Conservation (phyloP, 2,113 vertebrate genomes). For the Scatophagus argus region DNA sequence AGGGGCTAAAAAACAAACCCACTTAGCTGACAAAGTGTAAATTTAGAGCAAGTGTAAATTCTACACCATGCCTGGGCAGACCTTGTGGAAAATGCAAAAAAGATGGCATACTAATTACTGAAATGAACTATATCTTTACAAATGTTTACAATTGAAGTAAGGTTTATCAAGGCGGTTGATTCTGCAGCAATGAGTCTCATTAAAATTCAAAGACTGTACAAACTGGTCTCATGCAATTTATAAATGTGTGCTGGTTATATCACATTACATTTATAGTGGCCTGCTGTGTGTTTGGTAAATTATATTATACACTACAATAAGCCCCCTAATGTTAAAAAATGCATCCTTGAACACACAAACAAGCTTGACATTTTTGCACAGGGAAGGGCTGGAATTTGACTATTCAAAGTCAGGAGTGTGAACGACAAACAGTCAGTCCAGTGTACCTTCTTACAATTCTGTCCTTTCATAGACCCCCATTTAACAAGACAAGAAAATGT, state of each 20-base stretch:
- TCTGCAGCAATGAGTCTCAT: constrained; percentile 29
- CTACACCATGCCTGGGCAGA: background rate
- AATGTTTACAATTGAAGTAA: constrained; percentile 48
- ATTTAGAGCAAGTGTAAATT: background rate
- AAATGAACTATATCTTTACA: constrained; percentile 16
- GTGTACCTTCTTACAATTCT: background rate
- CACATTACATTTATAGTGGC: no score
- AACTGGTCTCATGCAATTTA: background rate
- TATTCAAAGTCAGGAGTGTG: background rate
- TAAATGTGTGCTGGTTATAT: background rate
- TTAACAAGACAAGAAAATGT: constrained; percentile 29
- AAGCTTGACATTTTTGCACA: background rate
- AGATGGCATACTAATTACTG: constrained; percentile 20
- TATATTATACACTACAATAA: no score
- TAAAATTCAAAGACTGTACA: constrained; percentile 35
- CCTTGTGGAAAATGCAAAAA: background rate
- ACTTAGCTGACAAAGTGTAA: background rate
- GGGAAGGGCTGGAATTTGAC: background rate
- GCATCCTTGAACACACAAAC: background rate
- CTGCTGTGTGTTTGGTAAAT: background rate
- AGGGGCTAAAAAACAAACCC: background rate
- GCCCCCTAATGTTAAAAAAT: background rate
- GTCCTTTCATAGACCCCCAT: background rate
- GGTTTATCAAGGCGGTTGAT: constrained; percentile 27
- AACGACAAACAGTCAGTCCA: background rate